Evolutionary conservation across 2,797 vertebrate species (phyloP).

Genomic region (Micrastur ruficollis): DNA sequence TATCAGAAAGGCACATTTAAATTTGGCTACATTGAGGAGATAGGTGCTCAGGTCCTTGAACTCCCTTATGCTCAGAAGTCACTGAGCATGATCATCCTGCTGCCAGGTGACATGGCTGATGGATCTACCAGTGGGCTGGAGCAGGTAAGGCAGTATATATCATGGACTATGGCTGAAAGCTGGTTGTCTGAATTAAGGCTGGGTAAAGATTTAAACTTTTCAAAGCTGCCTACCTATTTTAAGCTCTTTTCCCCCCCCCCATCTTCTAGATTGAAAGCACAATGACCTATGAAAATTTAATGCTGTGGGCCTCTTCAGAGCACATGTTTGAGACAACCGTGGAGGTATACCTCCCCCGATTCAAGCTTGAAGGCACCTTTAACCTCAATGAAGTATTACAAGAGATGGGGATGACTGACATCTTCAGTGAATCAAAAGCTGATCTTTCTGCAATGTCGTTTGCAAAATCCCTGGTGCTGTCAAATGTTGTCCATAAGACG

Average conservation of each 20-base stretch:
- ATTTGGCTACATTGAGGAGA: slow-evolving; percentile 40
- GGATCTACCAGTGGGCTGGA: slow-evolving; percentile 46
- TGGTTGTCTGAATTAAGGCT: background rate
- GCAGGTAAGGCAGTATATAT: slow-evolving; percentile 52
- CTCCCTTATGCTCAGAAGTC: slow-evolving; percentile 65
- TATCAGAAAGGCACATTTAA: slow-evolving; percentile 74
- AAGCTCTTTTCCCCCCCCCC: background rate
- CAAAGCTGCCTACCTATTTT: background rate
- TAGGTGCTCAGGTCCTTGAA: slow-evolving; percentile 63
- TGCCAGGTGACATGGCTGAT: slow-evolving; percentile 52
- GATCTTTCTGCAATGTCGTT: slow-evolving; percentile 87
- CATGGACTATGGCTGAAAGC: background rate
- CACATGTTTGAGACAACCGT: slow-evolving; percentile 65
- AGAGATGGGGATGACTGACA: slow-evolving; percentile 83
- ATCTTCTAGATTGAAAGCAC: slow-evolving; percentile 65
- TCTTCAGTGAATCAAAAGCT: slow-evolving; percentile 77
- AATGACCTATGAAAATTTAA: slow-evolving; percentile 70
- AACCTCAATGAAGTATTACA: slow-evolving; percentile 79
- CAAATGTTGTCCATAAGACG: slow-evolving; percentile 85
- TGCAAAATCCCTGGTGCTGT: slow-evolving; percentile 77
- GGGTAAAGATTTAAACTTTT: background rate
- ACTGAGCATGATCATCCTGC: slow-evolving; percentile 72
- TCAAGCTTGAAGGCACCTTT: slow-evolving; percentile 85
- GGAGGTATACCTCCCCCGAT: slow-evolving; percentile 83
- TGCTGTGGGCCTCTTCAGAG: slow-evolving; percentile 58